Conservation (phyloP, 2,797 vertebrate genomes). For the Malurus splendens region DNA sequence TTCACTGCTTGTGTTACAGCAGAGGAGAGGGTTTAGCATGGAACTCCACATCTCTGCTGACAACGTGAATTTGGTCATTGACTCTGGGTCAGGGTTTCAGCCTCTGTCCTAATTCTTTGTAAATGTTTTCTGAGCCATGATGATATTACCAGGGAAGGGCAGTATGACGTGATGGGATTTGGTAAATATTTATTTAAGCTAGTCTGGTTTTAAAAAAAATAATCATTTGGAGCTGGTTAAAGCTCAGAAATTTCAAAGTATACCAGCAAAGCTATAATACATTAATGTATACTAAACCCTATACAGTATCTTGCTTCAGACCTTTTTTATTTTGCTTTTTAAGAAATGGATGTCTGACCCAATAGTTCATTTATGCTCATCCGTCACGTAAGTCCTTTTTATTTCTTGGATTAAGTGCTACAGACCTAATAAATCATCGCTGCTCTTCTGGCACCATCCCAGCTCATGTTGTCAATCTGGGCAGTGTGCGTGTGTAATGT, state of each 20-base stretch:
- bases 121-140: not conserved
- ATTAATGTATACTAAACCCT: not conserved
- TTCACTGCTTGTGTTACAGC: not conserved
- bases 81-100: not conserved
- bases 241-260: not conserved
- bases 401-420: slow-evolving; percentile 51
- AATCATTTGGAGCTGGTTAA: not conserved
- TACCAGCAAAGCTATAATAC: not conserved
- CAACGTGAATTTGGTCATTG: not conserved
- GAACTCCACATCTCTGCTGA: not conserved
- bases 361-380: slow-evolving; percentile 24
- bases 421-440: slow-evolving; percentile 41
- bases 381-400: slow-evolving; percentile 27
- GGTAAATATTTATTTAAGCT: slow-evolving; percentile 5
- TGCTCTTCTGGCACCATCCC: slow-evolving; percentile 19
- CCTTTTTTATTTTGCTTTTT: not conserved
- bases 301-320: not conserved
- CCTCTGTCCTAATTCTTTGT: slow-evolving; percentile 1
- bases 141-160: not conserved
- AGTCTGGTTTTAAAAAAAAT: not conserved
- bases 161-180: not conserved
- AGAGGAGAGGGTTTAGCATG: not conserved
- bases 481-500: not conserved
- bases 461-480: slow-evolving; percentile 17
- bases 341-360: slow-evolving; percentile 34